Evolutionary conservation across 2,797 vertebrate species (phyloP).

Genomic region (Phoebastria nigripes): DNA sequence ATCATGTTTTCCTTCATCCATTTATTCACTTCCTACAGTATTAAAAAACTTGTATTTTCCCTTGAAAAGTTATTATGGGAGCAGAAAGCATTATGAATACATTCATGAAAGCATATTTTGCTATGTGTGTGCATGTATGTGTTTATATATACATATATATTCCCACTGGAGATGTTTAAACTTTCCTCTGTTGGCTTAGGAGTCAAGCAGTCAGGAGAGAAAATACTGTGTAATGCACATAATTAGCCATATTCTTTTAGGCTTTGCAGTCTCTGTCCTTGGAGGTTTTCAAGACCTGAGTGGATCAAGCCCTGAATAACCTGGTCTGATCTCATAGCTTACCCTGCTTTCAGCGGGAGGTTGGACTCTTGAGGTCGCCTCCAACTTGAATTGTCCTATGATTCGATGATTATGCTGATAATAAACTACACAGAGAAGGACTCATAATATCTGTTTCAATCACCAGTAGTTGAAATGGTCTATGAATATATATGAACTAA

Average conservation of each 20-base stretch:
- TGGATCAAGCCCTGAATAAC: not conserved
- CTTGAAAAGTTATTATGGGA: not conserved
- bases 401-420: not conserved
- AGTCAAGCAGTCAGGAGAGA: not conserved
- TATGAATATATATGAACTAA: not conserved
- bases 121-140: not conserved
- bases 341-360: not conserved
- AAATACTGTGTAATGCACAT: not conserved
- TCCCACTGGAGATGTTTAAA: not conserved
- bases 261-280: not conserved
- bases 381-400: not conserved
- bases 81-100: not conserved
- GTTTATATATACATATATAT: not conserved
- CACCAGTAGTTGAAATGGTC: not conserved
- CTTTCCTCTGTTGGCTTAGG: not conserved
- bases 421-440: not conserved
- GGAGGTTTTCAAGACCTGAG: not conserved
- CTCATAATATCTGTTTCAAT: not conserved
- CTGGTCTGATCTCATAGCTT: not conserved
- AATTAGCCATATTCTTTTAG: not conserved
- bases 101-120: not conserved
- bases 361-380: not conserved
- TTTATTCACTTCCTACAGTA: not conserved
- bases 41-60: not conserved
- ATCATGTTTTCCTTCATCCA: not conserved